A percentile compares a stretch with the other conserved stretches of the same genome.
phyloP scores from a whole-genome alignment of 2,113 vertebrate species.

The Sprattus sprattus region DNA sequence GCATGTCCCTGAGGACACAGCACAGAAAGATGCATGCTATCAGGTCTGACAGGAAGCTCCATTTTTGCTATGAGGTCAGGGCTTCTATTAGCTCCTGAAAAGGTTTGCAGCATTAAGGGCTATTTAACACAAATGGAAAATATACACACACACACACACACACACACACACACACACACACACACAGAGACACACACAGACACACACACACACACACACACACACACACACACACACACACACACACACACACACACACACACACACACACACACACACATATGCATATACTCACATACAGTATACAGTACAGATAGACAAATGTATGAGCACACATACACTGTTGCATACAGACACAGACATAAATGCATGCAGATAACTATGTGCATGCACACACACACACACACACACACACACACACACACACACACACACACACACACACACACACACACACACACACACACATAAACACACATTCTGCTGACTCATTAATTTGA shows the following conservation, averaged over 20 bases:
- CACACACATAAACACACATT: background rate
- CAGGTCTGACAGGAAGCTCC: background rate
- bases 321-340: slow-evolving; percentile 22
- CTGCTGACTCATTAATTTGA: background rate
- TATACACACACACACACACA: too few relatives aligned
- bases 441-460: slow-evolving; percentile 28
- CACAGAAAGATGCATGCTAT: background rate
- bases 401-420: slow-evolving; percentile 38
- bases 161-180: too few relatives aligned
- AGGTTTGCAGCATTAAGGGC: background rate
- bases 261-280: slow-evolving; percentile 33
- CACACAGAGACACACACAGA: slow-evolving; percentile 10
- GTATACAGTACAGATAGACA: too few relatives aligned
- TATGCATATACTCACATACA: background rate
- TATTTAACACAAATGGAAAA: background rate
- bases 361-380: too few relatives aligned
- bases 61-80: background rate
- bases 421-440: background rate
- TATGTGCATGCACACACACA: slow-evolving; percentile 23
- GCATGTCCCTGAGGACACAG: background rate
- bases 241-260: slow-evolving; percentile 29
- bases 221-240: background rate
- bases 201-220: slow-evolving; percentile 33
- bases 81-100: background rate
- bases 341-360: slow-evolving; percentile 8